Evolutionary conservation across 2,888 invertebrate species (phyloP), one percentile per base, ranked within the genome.

Genomic region (Eristalinus sepulchralis): DNA sequence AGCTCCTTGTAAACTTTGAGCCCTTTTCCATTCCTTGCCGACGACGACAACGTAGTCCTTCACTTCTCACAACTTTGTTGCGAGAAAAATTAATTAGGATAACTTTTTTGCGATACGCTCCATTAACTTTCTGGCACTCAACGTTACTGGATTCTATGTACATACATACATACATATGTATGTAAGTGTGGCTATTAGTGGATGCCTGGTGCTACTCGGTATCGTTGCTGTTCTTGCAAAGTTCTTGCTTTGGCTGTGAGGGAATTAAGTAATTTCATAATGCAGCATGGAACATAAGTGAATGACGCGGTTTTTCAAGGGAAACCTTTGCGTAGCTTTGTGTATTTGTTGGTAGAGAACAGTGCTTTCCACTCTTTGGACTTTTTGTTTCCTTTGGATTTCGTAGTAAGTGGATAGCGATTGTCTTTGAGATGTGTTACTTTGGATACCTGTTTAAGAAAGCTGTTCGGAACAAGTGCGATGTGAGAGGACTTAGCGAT

Each of bases 21-120:
- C n/a, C 73, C 22, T 73, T 17, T 72, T 27, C 27, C 53, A 17
- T 36, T 10, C 20, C 34, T 2, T 57, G 22, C 10, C 67, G 34
- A 33, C 22, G 63, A 1, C 39, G n/a, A 4, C 13, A 11, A 13
- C 2, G 5, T 47, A 0, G 39, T n/a, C 39, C 39, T 4, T 47
- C 47, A 17, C 6, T 17, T 17, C 47, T 47, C 47, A 8, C 9
- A 47, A 47, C 67, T 81, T 57, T 63, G 36, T 76, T 72, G 47
- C 22, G 71, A 73, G 77, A 60, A 82, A 82, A 82, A 77, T 85
- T 85, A 85, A 85, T 85, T 85, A 85, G 77, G 77, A 77, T 73
- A 82, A 85, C 85, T 80, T 85, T 81, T 85, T 70, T 78, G 76
- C 77, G 59, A 82, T 82, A 77, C 64, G 85, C 85, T 82, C 77